A percentile compares a stretch with the other conserved stretches of the same genome.
Evolutionary conservation across 1,140 invertebrate species (phyloP).

Genomic region (Cotesia glomerata): DNA sequence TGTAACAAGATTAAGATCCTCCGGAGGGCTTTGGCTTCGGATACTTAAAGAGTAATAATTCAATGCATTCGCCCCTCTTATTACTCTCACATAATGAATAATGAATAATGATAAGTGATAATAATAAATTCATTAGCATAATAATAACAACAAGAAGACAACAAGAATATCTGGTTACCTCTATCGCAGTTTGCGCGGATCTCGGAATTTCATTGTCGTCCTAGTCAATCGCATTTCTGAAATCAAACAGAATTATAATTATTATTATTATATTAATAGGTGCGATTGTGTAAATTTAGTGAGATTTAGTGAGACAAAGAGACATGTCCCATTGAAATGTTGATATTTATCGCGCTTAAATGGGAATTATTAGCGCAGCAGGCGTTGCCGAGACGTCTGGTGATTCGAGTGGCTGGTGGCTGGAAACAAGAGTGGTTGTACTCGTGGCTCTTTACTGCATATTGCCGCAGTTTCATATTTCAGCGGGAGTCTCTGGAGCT

Average conservation of each 20-base stretch:
- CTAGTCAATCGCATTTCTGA: not conserved
- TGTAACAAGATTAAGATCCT: constrained; percentile 25
- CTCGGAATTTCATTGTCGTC: constrained; percentile 9
- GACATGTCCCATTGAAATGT: not conserved
- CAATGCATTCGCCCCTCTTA: constrained; percentile 12
- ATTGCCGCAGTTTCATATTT: constrained; percentile 45
- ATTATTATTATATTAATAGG: not conserved
- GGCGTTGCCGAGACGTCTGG: constrained; percentile 17
- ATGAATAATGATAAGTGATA: too few species aligned
- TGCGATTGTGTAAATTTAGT: not conserved
- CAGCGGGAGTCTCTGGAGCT: constrained; percentile 18
- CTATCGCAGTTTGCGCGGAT: constrained; percentile 15
- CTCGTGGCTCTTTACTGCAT: constrained; percentile 41
- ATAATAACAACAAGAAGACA: constrained; percentile 12
- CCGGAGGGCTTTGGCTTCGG: not conserved
- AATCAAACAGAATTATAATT: not conserved
- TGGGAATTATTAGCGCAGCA: constrained; percentile 38
- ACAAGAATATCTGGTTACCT: constrained; percentile 13
- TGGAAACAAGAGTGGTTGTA: constrained; percentile 37
- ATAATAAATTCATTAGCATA: too few species aligned
- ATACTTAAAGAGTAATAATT: constrained; percentile 18
- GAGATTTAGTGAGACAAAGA: constrained; percentile 1
- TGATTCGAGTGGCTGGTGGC: not conserved
- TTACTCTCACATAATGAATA: constrained; percentile 27
- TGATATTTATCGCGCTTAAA: constrained; percentile 21